A percentile compares a stretch with the other conserved stretches of the same genome.
phyloP scores from a whole-genome alignment of 1,140 invertebrate genomes.

The Neodiprion lecontei region DNA sequence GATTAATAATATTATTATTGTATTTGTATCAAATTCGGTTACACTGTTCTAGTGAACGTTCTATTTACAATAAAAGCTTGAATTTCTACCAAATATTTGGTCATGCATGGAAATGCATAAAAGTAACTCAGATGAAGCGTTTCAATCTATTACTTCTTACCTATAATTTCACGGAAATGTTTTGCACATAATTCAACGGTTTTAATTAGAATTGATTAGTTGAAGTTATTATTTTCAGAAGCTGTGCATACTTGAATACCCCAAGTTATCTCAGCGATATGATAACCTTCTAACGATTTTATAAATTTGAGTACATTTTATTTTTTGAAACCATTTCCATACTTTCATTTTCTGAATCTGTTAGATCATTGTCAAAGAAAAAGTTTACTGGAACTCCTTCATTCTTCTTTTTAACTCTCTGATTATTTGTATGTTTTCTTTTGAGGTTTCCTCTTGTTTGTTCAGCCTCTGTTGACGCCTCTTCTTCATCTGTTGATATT shows the following conservation, averaged over 20 bases:
- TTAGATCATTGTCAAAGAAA: conserved; percentile 43
- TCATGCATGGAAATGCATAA: conserved; percentile 20
- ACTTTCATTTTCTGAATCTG: conserved; percentile 44
- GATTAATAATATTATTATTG: conserved; percentile 21
- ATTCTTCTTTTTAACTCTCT: conserved; percentile 15
- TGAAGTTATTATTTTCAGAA: too few relatives aligned
- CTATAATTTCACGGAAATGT: neutral
- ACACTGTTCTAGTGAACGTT: conserved; percentile 25
- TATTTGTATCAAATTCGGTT: conserved; percentile 34
- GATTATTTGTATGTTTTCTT: conserved; percentile 7
- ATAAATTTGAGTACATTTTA: conserved; percentile 19
- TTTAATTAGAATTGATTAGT: neutral
- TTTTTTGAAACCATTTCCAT: neutral
- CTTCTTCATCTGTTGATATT: conserved; percentile 40
- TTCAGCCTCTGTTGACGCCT: conserved; percentile 9
- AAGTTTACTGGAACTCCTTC: conserved; percentile 38
- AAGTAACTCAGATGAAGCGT: conserved; percentile 10
- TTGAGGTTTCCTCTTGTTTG: conserved; percentile 22
- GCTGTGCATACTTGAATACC: too few relatives aligned
- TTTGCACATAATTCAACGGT: conserved; percentile 7
- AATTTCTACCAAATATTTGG: conserved; percentile 22
- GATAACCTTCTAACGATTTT: conserved; percentile 8
- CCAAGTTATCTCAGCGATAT: too few relatives aligned
- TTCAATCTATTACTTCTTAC: neutral
- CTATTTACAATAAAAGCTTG: conserved; percentile 46